A percentile compares a stretch with the other conserved stretches of the same genome.
Evolutionary conservation across 2,888 invertebrate genomes (phyloP).

Genomic region (Oegoconia quadripuncta): DNA sequence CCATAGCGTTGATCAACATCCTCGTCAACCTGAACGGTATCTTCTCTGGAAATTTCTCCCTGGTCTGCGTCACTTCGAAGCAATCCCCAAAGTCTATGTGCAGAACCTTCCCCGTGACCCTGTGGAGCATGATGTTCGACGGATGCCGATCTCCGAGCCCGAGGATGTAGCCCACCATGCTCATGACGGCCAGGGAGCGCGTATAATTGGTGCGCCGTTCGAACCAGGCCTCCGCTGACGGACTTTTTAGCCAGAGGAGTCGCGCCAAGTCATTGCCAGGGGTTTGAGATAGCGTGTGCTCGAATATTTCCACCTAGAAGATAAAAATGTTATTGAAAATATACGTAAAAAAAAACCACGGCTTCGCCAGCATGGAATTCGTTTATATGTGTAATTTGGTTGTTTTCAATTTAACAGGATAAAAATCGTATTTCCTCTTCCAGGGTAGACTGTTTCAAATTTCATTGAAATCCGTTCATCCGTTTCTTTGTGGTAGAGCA

Average conservation of each 20-base stretch:
- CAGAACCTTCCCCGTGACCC: conserved; percentile 85
- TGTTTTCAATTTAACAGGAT: no score
- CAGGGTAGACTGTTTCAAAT: no score
- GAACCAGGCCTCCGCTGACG: conserved; percentile 99
- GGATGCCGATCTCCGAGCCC: conserved; percentile 99
- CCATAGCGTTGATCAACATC: conserved; percentile 99
- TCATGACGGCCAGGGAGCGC: conserved; percentile 98
- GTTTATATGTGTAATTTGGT: no score
- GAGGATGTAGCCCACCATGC: conserved; percentile 98
- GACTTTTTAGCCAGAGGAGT: conserved; percentile 97
- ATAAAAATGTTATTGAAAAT: neutral
- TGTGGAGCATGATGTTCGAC: conserved; percentile 98
- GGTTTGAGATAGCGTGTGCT: conserved; percentile 95
- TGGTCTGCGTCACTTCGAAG: conserved; percentile 98
- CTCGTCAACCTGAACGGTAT: conserved; percentile 97
- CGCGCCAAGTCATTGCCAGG: conserved; percentile 96
- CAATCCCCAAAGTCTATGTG: conserved; percentile 99
- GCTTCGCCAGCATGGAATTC: no score
- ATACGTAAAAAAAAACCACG: neutral
- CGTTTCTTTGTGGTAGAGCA: no score
- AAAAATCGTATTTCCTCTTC: no score
- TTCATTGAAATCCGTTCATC: no score
- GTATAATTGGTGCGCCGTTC: conserved; percentile 98
- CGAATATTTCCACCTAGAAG: conserved; percentile 95
- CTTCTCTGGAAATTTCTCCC: conserved; percentile 99